Evolutionary conservation across 2,797 vertebrate species (phyloP).

Genomic region (Phoebastria nigripes): DNA sequence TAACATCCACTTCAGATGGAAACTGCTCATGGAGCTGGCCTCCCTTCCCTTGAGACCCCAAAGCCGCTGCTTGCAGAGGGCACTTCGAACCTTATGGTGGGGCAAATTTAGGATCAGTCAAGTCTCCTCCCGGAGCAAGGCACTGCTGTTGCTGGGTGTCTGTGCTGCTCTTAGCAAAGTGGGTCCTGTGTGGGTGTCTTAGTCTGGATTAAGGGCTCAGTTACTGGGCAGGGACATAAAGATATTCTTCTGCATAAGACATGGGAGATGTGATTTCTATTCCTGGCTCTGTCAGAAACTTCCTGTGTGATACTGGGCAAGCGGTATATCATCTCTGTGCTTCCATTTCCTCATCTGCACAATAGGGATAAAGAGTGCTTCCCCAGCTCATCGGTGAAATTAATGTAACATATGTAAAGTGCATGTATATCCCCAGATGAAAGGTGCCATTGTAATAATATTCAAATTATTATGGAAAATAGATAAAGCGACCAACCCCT

Average conservation of each 20-base stretch:
- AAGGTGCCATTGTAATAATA: slow-evolving; percentile 70
- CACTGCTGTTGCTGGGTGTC: neutral
- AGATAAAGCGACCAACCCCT: slow-evolving; percentile 62
- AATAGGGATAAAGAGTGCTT: slow-evolving; percentile 64
- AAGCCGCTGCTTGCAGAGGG: neutral
- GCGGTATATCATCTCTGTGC: slow-evolving; percentile 21
- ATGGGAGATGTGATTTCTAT: slow-evolving; percentile 57
- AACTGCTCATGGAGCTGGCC: neutral
- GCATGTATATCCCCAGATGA: slow-evolving; percentile 68
- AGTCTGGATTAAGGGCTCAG: slow-evolving; percentile 61
- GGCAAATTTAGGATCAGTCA: neutral
- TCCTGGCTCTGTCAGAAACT: slow-evolving; percentile 64
- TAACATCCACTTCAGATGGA: slow-evolving; percentile 21
- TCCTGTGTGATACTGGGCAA: slow-evolving; percentile 54
- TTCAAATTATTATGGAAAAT: slow-evolving; percentile 69
- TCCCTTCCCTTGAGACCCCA: neutral
- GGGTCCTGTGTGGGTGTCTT: slow-evolving; percentile 47
- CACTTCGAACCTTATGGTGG: neutral
- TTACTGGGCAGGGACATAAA: slow-evolving; percentile 47
- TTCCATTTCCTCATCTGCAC: slow-evolving; percentile 64
- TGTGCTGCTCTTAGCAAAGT: neutral
- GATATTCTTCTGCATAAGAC: slow-evolving; percentile 63
- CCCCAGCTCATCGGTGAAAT: slow-evolving; percentile 62
- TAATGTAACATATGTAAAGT: slow-evolving; percentile 70
- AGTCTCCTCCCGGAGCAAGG: neutral